phyloP scores from a whole-genome alignment of 2,888 invertebrate genomes.

The Chydorus sphaericus region DNA sequence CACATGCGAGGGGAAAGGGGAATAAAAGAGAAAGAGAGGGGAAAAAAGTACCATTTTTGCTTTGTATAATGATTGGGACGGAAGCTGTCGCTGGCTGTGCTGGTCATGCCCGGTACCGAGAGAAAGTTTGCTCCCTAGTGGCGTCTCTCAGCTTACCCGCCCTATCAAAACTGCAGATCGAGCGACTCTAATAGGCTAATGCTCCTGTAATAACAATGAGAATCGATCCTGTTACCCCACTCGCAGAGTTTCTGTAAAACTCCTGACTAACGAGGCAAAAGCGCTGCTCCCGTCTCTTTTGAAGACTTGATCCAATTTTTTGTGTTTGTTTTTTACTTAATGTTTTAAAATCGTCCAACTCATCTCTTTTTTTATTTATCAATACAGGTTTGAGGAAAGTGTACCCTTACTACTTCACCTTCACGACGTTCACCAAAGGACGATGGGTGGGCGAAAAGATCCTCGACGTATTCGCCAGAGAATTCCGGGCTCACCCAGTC shows the following conservation, averaged over 20 bases:
- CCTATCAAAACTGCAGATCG: background rate
- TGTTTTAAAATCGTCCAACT: background rate
- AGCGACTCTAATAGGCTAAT: background rate
- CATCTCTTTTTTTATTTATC: background rate
- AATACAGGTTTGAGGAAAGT: slow-evolving; percentile 77
- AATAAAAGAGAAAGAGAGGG: background rate
- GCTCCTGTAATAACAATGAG: too few relatives aligned
- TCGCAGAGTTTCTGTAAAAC: background rate
- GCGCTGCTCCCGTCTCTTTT: background rate
- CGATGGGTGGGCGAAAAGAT: slow-evolving; percentile 91
- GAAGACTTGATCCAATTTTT: background rate
- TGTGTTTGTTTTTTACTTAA: background rate
- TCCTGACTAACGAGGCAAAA: background rate
- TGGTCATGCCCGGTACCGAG: background rate
- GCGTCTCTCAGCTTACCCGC: background rate
- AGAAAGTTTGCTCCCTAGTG: background rate
- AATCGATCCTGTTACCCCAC: background rate
- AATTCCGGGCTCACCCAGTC: slow-evolving; percentile 86
- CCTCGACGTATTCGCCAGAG: slow-evolving; percentile 78
- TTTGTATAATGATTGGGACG: background rate
- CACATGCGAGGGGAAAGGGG: background rate
- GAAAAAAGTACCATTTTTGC: background rate
- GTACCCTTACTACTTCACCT: slow-evolving; percentile 92
- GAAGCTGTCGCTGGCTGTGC: background rate
- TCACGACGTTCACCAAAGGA: slow-evolving; percentile 89